These are phyloP conservation scores for Grus americana DNA, from an alignment of 2,113 vertebrate genomes.

Conservation along the genomic window DNA sequence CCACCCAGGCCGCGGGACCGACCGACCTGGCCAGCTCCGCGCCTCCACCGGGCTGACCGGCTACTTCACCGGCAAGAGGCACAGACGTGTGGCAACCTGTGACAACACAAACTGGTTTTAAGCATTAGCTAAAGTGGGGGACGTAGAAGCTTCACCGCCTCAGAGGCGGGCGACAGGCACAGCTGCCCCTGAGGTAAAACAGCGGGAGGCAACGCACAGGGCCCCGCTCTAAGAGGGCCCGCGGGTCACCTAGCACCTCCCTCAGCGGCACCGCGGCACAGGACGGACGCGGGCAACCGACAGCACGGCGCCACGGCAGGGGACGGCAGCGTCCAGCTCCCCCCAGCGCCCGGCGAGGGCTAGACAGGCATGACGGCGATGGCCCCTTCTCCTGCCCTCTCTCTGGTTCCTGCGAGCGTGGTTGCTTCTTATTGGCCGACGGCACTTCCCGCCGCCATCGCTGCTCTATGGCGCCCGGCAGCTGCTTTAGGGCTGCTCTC, in stretches of 20 bases:
- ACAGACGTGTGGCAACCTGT: background rate
- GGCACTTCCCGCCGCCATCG: no score
- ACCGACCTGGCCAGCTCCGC: no score
- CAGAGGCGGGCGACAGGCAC: background rate
- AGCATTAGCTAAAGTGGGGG: no score
- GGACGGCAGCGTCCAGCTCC: background rate
- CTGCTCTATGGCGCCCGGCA: fast-evolving
- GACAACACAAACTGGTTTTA: fast-evolving
- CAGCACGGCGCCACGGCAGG: fast-evolving
- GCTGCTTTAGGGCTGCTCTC: fast-evolving
- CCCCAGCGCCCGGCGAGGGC: background rate
- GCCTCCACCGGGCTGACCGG: background rate
- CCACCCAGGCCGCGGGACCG: background rate
- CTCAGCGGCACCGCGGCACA: background rate
- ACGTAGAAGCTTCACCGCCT: background rate
- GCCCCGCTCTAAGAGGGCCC: fast-evolving
- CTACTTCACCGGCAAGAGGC: background rate
- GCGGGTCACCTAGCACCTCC: fast-evolving
- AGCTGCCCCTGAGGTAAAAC: background rate
- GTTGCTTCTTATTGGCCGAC: background rate
- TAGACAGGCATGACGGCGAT: fast-evolving
- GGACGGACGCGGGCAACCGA: fast-evolving
- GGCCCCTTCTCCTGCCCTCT: fast-evolving
- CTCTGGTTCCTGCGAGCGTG: background rate
- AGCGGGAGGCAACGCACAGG: background rate